These are phyloP conservation scores for Xiphorhynchus elegans DNA, from an alignment of 2,113 vertebrate genomes.

Conservation along the genomic window DNA sequence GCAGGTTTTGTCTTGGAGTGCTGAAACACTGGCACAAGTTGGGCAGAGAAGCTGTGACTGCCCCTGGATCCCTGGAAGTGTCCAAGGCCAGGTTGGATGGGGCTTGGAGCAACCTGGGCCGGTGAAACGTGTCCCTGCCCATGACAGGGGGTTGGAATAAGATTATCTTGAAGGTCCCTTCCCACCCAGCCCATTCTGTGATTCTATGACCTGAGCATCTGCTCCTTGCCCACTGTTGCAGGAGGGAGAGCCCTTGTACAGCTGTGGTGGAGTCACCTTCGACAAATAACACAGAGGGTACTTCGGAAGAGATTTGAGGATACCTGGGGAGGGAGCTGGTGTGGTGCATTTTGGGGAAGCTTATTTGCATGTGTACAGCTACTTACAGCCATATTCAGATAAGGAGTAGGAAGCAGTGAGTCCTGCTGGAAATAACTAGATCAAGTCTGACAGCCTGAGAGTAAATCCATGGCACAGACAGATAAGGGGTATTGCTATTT, in stretches of 20 bases:
- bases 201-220: not conserved
- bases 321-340: not conserved
- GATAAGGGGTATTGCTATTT: slow-evolving; percentile 32
- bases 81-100: rapidly evolving
- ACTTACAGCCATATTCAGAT: not conserved
- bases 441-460: not conserved
- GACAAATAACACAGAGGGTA: not conserved
- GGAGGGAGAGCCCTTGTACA: not conserved
- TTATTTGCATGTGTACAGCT: not conserved
- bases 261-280: not conserved
- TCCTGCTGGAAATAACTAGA: slow-evolving; percentile 9
- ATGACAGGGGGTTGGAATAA: rapidly evolving
- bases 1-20: too few relatives aligned
- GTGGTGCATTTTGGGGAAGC: not conserved
- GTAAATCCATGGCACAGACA: slow-evolving; percentile 11
- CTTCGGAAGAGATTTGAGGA: too few relatives aligned
- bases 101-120: rapidly evolving
- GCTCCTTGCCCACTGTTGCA: rapidly evolving
- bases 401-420: not conserved
- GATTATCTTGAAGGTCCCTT: not conserved
- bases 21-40: not conserved
- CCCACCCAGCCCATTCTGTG: not conserved
- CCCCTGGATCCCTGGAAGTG: not conserved
- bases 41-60: not conserved
- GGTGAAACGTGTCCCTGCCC: not conserved